phyloP scores from a whole-genome alignment of 2,113 vertebrate genomes.

The Mionectes macconnelli region DNA sequence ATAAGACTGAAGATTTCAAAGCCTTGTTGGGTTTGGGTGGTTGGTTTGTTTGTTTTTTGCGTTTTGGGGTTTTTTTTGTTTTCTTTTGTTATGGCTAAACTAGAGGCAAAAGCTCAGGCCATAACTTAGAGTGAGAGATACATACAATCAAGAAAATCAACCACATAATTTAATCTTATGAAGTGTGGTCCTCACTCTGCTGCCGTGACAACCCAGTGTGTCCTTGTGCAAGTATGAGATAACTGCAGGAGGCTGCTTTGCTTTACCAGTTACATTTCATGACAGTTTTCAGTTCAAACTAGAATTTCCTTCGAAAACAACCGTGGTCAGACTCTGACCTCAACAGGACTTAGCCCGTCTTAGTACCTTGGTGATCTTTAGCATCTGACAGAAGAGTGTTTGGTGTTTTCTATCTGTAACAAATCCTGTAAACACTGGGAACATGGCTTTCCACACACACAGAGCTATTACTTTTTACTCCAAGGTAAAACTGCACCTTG shows the following conservation, averaged over 20 bases:
- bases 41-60: background rate
- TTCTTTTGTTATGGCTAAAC: background rate
- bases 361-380: background rate
- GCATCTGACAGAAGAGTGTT: background rate
- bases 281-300: background rate
- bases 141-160: background rate
- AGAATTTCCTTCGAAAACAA: background rate
- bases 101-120: background rate
- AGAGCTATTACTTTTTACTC: background rate
- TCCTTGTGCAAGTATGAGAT: background rate
- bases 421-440: background rate
- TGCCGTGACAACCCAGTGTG: background rate
- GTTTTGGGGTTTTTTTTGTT: too few relatives aligned
- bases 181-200: background rate
- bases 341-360: background rate
- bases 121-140: background rate
- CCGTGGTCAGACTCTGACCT: background rate
- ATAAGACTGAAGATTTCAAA: background rate
- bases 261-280: background rate
- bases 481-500: background rate
- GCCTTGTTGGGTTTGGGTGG: background rate
- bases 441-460: fast-evolving
- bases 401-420: background rate
- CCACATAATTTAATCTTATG: background rate
- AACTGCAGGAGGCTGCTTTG: background rate